Conservation (phyloP, 2,888 invertebrate genomes). For the Scaptodrosophila latifasciaeformis region DNA sequence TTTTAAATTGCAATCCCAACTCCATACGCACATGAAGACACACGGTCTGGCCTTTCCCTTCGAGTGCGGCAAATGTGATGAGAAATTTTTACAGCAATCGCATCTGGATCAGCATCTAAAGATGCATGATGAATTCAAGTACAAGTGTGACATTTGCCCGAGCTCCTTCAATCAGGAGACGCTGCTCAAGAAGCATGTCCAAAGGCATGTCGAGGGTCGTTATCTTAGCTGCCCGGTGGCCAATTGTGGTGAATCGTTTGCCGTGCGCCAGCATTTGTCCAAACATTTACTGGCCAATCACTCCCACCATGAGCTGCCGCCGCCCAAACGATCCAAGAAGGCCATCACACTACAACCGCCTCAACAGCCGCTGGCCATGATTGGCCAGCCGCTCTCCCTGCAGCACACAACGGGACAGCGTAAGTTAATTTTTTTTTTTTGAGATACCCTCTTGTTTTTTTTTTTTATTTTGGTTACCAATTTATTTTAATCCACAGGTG, state of each 20-base stretch:
- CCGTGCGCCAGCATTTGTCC: conserved; percentile 75
- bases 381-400: conserved; percentile 73
- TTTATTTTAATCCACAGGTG: conserved; percentile 57
- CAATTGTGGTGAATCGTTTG: conserved; percentile 74
- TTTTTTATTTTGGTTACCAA: conserved; percentile 2
- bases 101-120: conserved; percentile 75
- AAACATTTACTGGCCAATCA: conserved; percentile 75
- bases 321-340: conserved; percentile 74
- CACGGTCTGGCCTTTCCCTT: conserved; percentile 74
- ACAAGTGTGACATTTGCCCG: conserved; percentile 74
- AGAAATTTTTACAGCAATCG: conserved; percentile 74
- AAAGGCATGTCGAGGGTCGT: conserved; percentile 75
- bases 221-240: conserved; percentile 74
- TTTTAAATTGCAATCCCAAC: conserved; percentile 74
- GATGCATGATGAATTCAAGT: conserved; percentile 75
- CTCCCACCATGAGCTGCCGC: conserved; percentile 74
- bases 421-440: conserved; percentile 45
- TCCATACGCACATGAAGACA: conserved; percentile 75
- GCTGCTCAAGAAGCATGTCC: conserved; percentile 74
- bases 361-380: conserved; percentile 73
- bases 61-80: conserved; percentile 74
- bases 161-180: conserved; percentile 75
- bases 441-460: background rate
- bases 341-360: conserved; percentile 66
- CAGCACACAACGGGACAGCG: conserved; percentile 74